phyloP scores from a whole-genome alignment of 2,113 vertebrate genomes.

The Cavia aperea region DNA sequence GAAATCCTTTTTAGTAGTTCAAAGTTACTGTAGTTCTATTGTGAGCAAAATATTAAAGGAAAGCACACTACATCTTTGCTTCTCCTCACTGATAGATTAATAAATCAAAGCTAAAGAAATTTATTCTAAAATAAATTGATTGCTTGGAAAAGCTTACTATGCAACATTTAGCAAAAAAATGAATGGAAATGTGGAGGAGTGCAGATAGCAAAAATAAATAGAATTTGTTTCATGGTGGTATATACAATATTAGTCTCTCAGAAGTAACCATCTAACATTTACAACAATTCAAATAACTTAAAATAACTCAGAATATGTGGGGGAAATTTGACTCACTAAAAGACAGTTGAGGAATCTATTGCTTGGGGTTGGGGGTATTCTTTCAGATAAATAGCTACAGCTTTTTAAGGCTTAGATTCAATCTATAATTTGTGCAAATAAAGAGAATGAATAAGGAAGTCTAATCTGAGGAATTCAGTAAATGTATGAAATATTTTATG shows the following conservation, averaged over 20 bases:
- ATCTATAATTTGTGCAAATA: not conserved
- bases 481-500: constrained; percentile 17
- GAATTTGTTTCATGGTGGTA: not conserved
- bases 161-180: not conserved
- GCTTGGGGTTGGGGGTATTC: not conserved
- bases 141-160: not conserved
- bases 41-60: not conserved
- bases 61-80: not conserved
- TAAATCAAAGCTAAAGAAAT: not conserved
- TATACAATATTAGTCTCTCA: not conserved
- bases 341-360: not conserved
- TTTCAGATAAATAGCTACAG: not conserved
- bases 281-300: not conserved
- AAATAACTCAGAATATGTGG: not conserved
- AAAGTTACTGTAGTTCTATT: constrained; percentile 21
- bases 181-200: not conserved
- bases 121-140: not conserved
- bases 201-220: not conserved
- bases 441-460: not conserved
- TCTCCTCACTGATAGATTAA: not conserved
- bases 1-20: not conserved
- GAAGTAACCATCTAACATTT: not conserved
- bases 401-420: not conserved
- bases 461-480: not conserved
- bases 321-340: not conserved